Percentiles rank a stretch among this genome's conserved stretches.
These are phyloP conservation scores for Pyrochroa serraticornis DNA, from an alignment of 2,888 invertebrate species.

Conservation along the genomic window DNA sequence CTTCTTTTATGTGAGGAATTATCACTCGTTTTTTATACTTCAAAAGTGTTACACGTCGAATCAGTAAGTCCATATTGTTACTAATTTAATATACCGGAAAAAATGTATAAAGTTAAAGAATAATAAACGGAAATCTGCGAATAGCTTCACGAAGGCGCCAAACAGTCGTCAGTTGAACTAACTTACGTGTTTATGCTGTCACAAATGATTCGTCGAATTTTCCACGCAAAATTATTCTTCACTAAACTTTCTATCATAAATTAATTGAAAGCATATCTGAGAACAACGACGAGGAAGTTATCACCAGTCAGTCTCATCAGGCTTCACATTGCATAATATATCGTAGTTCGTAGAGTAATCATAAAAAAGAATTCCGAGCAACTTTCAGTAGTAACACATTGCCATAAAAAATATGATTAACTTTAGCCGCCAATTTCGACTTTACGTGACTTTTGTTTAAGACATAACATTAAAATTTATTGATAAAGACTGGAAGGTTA, in stretches of 20 bases:
- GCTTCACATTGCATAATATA: background rate
- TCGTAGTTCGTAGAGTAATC: too few relatives aligned
- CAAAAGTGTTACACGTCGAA: background rate
- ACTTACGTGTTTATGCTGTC: constrained; percentile 9
- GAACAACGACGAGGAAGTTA: background rate
- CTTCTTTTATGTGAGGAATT: too few relatives aligned
- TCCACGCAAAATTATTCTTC: constrained; percentile 1
- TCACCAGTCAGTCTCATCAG: background rate
- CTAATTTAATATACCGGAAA: background rate
- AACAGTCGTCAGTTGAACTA: constrained; percentile 3
- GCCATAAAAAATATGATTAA: background rate
- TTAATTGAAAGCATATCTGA: background rate
- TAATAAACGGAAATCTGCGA: constrained; percentile 5
- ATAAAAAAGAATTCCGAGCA: too few relatives aligned
- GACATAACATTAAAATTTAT: background rate
- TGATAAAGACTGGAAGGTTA: background rate
- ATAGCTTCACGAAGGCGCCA: constrained; percentile 4
- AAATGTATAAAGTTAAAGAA: constrained; percentile 1
- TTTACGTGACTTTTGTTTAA: too few relatives aligned
- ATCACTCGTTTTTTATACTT: too few relatives aligned
- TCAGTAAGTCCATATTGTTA: background rate
- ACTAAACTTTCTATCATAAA: constrained; percentile 1
- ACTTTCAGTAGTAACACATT: background rate
- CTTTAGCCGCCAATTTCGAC: too few relatives aligned
- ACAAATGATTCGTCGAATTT: constrained; percentile 5